Evolutionary conservation across 1,140 invertebrate species (phyloP), one percentile per base, ranked within the genome.

Genomic region (Portunus trituberculatus): DNA sequence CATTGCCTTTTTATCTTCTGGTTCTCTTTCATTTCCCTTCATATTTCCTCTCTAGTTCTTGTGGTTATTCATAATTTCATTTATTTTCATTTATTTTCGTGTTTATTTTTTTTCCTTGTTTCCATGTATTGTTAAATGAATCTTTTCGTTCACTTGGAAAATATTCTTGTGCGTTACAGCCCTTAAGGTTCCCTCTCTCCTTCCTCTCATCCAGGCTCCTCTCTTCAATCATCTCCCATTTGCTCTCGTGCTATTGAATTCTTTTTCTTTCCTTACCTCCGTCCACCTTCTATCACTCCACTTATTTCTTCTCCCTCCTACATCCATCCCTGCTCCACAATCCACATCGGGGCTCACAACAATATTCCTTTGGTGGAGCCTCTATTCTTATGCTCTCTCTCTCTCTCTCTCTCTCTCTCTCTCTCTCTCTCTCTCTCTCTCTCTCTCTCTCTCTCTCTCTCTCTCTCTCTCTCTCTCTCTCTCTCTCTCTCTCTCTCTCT

Each of bases 371-470:
- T 39, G 39, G 76, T 82, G 28, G 28, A 82, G 76, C 76, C 83
- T 29, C 28, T 0, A 10, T 12, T 84, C 83, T 84, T 0, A 10
- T 12, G 4, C 83, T 84, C 83, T 84, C 83, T 84, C 83, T 84
- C 83, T 84, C 83, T 84, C 83, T 84, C 83, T 84, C 83, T 84
- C 83, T 84, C 83, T 84, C 83, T 84, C 83, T 28, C n/a, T 28
- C n/a, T 28, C n/a, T 28, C n/a, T 84, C 83, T 84, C 83, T 84
- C 83, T 84, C 83, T 84, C 83, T 84, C 83, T 84, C 83, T 84
- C 83, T 84, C 83, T 84, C 83, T 84, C 83, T 84, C 83, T 84
- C 83, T 84, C 83, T 84, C 83, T 89, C 87, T 89, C 45, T 46
- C 87, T 46, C 87, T 89, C n/a, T 89, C 87, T 59, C 67, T 76